Evolutionary conservation across 2,888 invertebrate genomes (phyloP).

Genomic region (Eristalis tenax): DNA sequence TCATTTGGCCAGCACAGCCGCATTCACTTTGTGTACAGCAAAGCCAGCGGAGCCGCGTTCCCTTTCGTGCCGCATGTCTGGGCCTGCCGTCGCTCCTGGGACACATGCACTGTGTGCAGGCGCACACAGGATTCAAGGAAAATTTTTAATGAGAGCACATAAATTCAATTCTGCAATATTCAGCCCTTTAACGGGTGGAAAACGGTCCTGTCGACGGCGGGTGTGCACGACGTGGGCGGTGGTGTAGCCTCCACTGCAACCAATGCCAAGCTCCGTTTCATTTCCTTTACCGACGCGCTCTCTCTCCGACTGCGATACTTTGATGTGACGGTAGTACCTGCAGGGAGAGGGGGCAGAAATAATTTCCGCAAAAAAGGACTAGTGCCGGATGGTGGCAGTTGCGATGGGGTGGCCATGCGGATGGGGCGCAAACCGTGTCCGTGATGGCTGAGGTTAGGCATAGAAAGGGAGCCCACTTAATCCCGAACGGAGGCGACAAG

Average conservation of each 20-base stretch:
- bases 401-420: background rate
- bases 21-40: slow-evolving; percentile 10
- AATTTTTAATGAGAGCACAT: slow-evolving; percentile 70
- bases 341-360: slow-evolving; percentile 12
- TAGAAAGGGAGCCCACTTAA: slow-evolving; percentile 50
- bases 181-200: slow-evolving; percentile 60
- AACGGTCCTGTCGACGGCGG: background rate
- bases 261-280: slow-evolving; percentile 50
- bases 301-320: background rate
- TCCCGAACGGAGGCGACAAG: slow-evolving; percentile 46
- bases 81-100: slow-evolving; percentile 60
- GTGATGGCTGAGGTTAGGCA: slow-evolving; percentile 49
- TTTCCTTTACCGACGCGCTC: slow-evolving; percentile 41
- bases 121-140: slow-evolving; percentile 37
- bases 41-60: background rate
- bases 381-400: slow-evolving; percentile 2
- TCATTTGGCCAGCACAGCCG: background rate
- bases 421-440: background rate
- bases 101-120: slow-evolving; percentile 52
- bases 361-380: slow-evolving; percentile 56
- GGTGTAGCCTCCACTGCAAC: slow-evolving; percentile 28
- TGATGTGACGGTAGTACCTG: background rate
- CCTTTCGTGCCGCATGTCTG: slow-evolving; percentile 39
- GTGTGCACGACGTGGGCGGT: background rate
- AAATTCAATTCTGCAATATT: slow-evolving; percentile 71